A percentile compares a stretch with the other conserved stretches of the same genome.
Evolutionary conservation across 2,113 vertebrate genomes (phyloP).

Genomic region (Vireo altiloquus): DNA sequence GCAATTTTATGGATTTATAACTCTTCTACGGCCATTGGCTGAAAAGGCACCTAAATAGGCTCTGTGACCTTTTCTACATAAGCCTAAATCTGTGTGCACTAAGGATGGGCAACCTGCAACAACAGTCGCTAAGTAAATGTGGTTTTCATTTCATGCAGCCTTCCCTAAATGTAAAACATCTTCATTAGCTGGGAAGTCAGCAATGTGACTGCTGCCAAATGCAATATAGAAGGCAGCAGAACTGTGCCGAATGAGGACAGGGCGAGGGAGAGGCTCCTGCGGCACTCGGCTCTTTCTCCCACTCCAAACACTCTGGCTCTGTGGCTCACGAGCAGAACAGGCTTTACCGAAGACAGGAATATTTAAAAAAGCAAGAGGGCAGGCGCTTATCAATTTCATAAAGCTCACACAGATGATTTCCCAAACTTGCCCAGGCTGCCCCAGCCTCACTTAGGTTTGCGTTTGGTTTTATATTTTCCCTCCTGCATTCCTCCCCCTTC

Average conservation of each 20-base stretch:
- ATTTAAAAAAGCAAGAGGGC: too few relatives aligned
- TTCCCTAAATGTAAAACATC: slow-evolving; percentile 44
- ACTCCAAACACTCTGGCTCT: not conserved
- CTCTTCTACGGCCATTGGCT: not conserved
- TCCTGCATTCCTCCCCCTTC: not conserved
- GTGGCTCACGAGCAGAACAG: not conserved
- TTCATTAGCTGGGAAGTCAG: slow-evolving; percentile 57
- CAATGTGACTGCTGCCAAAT: slow-evolving; percentile 44
- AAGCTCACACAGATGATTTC: not conserved
- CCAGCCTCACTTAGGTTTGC: not conserved
- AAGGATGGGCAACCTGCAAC: slow-evolving; percentile 9
- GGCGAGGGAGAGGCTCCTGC: not conserved
- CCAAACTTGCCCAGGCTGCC: not conserved
- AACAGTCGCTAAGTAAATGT: not conserved
- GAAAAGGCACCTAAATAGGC: not conserved
- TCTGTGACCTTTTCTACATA: slow-evolving; percentile 9
- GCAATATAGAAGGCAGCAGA: slow-evolving; percentile 41
- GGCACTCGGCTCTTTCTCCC: not conserved
- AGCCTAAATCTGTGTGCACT: not conserved
- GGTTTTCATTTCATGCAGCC: slow-evolving; percentile 42
- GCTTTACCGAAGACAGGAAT: not conserved
- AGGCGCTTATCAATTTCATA: not conserved
- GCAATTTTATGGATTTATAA: not conserved
- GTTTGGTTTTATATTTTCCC: not conserved
- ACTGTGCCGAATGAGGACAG: slow-evolving; percentile 14